Percentiles rank a stretch among this genome's conserved stretches.
Evolutionary conservation across 2,113 vertebrate genomes (phyloP).

Genomic region (Leptosomus discolor): DNA sequence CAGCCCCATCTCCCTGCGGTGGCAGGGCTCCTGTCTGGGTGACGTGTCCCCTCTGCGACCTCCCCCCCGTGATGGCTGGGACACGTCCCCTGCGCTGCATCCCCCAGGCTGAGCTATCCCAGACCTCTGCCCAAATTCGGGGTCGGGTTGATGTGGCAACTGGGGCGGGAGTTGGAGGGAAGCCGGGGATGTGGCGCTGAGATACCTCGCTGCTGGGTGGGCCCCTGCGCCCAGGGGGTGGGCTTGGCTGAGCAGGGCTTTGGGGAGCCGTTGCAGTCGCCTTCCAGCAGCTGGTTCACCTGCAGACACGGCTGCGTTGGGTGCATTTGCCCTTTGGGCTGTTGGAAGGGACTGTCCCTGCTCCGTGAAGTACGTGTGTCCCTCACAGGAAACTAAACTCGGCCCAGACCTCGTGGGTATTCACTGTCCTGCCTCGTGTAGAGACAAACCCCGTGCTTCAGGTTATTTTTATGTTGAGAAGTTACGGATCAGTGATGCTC

Average conservation of each 20-base stretch:
- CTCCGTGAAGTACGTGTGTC: fast-evolving
- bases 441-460: fast-evolving
- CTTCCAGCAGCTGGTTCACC: neutral
- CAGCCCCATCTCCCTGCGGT: fast-evolving
- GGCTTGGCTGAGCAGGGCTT: neutral
- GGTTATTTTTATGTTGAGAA: neutral
- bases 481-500: neutral
- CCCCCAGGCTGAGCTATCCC: fast-evolving
- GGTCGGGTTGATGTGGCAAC: fast-evolving
- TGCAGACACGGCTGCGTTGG: fast-evolving
- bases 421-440: neutral
- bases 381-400: neutral
- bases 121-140: fast-evolving
- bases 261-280: neutral
- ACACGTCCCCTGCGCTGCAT: fast-evolving
- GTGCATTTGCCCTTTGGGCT: neutral
- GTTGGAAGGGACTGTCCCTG: neutral
- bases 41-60: neutral
- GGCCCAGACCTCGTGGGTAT: fast-evolving
- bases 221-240: fast-evolving
- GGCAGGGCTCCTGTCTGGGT: neutral
- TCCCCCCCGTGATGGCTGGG: fast-evolving
- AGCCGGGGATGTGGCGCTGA: fast-evolving
- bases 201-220: neutral
- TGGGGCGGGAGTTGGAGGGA: neutral